Evolutionary conservation across 2,113 vertebrate genomes (phyloP), one percentile per base, ranked within the genome.

Genomic region (Myxocyprinus asiaticus): DNA sequence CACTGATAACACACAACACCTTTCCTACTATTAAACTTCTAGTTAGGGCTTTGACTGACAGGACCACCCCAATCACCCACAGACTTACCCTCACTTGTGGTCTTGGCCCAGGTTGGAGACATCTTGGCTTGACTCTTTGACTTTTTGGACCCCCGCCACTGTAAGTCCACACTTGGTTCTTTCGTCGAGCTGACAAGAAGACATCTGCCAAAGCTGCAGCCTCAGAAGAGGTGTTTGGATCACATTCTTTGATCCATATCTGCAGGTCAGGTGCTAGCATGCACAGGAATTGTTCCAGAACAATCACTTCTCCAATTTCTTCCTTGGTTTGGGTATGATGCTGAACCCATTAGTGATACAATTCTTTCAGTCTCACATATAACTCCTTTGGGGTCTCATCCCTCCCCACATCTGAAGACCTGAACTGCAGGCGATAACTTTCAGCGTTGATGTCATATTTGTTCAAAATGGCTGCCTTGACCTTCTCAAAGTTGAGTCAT

Each of bases 361-460:
- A 53, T n/a, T 80, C 72, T 42, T 73, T 71, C 4, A 82, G 11
- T 4, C 56, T n/a, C 4, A 67, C 50, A 22, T 67, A 79, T 1
- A 76, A 3, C 17, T 79, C 71, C 17, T 76, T 84, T 11, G 76
- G 79, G 15, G 61, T 67, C 55, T 75, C 76, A 15, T 45, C 61
- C 8, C 5, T 4, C 1, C 59, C 42, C 4, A 82, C 42, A 3
- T 80, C 71, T 4, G 55, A 12, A 4, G 66, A 50, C 3, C 22
- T 8, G 4, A 82, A 82, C 15, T 48, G 43, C 17, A 69, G 43
- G 5, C 17, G n/a, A 8, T 76, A 79, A n/a, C 61, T 77, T 58
- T 85, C 65, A 15, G 80, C n/a, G 42, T 73, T 85, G 6, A 73
- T 82, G 14, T 64, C 65, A 58, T 77, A 82, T 64, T 81, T 81